A percentile compares a stretch with the other conserved stretches of the same genome.
Evolutionary conservation across 2,113 vertebrate genomes (phyloP).

Genomic region (Pelmatolapia mariae): DNA sequence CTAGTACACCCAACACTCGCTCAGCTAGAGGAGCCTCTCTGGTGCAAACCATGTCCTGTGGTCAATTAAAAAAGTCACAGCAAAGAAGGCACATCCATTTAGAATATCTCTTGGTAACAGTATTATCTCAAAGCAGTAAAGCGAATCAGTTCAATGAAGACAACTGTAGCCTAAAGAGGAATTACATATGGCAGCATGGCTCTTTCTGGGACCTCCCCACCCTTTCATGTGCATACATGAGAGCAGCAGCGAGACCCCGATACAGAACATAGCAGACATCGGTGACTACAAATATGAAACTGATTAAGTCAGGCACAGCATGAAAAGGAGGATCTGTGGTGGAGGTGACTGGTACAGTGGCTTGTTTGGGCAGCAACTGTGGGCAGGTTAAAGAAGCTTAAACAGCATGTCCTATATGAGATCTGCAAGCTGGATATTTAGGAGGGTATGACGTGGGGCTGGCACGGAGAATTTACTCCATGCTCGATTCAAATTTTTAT

Average conservation of each 20-base stretch:
- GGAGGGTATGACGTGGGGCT: neutral
- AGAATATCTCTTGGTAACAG: neutral
- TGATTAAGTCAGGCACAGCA: neutral
- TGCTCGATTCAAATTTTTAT: neutral
- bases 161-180: neutral
- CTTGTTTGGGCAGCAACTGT: neutral
- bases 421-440: neutral
- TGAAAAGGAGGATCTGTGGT: neutral
- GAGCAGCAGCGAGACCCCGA: neutral
- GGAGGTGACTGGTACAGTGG: neutral
- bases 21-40: slow-evolving; percentile 67
- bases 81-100: neutral
- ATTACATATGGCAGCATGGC: neutral
- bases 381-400: neutral
- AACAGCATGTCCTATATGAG: neutral
- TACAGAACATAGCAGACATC: neutral
- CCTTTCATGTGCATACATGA: neutral
- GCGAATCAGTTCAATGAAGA: neutral
- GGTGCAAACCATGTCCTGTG: slow-evolving; percentile 79
- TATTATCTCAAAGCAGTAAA: neutral
- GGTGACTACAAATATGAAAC: neutral
- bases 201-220: neutral
- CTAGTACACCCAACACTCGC: slow-evolving; percentile 73
- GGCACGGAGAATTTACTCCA: neutral
- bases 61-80: neutral